Percentiles rank a stretch among this genome's conserved stretches.
These are phyloP conservation scores for Todus mexicanus DNA, from an alignment of 2,797 vertebrate genomes.

Conservation along the genomic window DNA sequence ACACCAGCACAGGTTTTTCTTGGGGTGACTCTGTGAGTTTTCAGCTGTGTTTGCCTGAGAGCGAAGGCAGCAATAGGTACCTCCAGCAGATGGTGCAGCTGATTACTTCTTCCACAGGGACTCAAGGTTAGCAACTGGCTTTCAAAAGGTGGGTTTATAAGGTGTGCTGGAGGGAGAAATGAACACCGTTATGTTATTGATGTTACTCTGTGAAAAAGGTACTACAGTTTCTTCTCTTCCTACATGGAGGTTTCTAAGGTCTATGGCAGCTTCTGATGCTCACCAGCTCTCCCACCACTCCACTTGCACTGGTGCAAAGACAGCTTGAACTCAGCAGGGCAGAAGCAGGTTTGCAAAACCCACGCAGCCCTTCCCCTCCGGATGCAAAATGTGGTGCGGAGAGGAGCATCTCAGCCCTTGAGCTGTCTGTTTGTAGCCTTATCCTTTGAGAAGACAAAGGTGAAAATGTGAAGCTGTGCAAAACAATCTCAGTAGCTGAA, in stretches of 20 bases:
- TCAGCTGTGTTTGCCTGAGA: accelerated
- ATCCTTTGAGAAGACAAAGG: neutral
- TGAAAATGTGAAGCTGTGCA: neutral
- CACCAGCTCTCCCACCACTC: neutral
- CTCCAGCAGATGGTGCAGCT: neutral
- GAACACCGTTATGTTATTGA: accelerated
- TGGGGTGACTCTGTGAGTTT: neutral
- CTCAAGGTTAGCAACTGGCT: neutral
- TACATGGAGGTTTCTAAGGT: neutral
- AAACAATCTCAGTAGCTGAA: neutral
- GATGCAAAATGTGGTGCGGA: neutral
- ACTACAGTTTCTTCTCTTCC: neutral
- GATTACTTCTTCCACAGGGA: neutral
- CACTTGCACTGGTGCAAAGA: neutral
- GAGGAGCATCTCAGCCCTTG: neutral
- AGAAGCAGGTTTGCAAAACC: neutral
- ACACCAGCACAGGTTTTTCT: neutral
- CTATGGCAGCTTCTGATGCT: neutral
- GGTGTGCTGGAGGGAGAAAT: neutral
- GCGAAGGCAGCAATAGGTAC: neutral
- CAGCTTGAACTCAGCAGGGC: neutral
- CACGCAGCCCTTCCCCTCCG: accelerated
- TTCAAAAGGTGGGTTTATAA: neutral
- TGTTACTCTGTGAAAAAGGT: neutral
- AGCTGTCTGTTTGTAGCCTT: neutral